Percentiles rank a stretch among this genome's conserved stretches.
These are phyloP conservation scores for Notothenia rossii DNA, from an alignment of 2,113 vertebrate genomes.

Conservation along the genomic window DNA sequence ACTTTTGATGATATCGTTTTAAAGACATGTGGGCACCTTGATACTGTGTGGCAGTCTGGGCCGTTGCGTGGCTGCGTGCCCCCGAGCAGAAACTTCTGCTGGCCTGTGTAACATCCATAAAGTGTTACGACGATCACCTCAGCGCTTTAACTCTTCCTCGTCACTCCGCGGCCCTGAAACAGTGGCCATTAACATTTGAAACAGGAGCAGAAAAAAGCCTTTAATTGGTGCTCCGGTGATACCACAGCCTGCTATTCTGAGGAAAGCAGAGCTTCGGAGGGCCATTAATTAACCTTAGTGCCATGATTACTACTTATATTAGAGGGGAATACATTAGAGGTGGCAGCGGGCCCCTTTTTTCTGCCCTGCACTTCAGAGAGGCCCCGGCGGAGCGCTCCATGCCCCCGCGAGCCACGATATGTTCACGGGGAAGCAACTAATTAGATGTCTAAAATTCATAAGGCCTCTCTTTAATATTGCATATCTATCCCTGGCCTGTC, in stretches of 20 bases:
- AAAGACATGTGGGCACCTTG: conserved; percentile 1
- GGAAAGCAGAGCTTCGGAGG: conserved; percentile 72
- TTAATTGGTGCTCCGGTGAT: conserved; percentile 75
- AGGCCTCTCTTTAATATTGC: conserved; percentile 99
- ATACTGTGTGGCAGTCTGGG: neutral
- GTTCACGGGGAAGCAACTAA: conserved; percentile 99
- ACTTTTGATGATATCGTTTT: neutral
- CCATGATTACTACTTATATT: conserved; percentile 98
- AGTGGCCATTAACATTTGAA: conserved; percentile 80
- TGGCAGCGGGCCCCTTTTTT: conserved; percentile 86
- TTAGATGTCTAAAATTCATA: conserved; percentile 99
- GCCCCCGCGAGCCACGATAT: conserved; percentile 94
- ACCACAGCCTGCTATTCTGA: conserved; percentile 66
- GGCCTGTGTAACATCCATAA: conserved; percentile 65
- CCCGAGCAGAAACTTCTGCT: conserved; percentile 2
- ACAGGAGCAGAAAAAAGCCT: conserved; percentile 55
- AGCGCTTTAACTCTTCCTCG: conserved; percentile 50
- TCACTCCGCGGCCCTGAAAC: conserved; percentile 63
- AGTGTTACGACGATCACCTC: conserved; percentile 60
- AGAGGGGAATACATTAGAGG: conserved; percentile 94
- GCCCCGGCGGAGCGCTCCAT: conserved; percentile 85
- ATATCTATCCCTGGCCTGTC: conserved; percentile 96
- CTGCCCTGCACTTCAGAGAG: conserved; percentile 94
- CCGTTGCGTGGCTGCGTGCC: neutral
- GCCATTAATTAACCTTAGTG: conserved; percentile 98